Evolutionary conservation across 2,113 vertebrate species (phyloP), one percentile per base, ranked within the genome.

Genomic region (Megalops atlanticus): DNA sequence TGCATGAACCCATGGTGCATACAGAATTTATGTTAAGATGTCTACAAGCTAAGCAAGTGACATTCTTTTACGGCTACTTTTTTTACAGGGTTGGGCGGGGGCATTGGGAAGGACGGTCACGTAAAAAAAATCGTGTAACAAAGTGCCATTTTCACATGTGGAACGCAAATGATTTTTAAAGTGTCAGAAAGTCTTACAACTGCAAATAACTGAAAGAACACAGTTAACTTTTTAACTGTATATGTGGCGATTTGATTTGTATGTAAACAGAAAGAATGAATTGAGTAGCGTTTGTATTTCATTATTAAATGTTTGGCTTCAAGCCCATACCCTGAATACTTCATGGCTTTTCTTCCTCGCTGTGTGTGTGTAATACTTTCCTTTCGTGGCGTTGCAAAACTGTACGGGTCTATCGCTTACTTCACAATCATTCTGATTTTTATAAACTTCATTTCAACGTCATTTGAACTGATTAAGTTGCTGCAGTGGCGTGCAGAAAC

Each of bases 221-320:
- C 43, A 33, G 31, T 71, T 45, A 71, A 45, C 41, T 69, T 54
- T 33, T 39, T 21, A 33, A 33, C 39, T 21, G 38, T 36, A 64
- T 49, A 69, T 76, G 31, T 69, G 38, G 39, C 36, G 76, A 43
- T 33, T 71, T n/a, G 76, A 43, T 33, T 41, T 41, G 12, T 33
- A 49, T 73, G 58, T 80, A 54, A 74, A 39, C 78, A 38, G 47
- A 41, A n/a, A n/a, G 7, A 54, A 47, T 71, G 14, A 54, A 18
- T 33, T 68, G 21, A 71, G 36, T 58, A n/a, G 18, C 27, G 35
- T 71, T 31, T 76, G n/a, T 76, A 31, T 70, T 76, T 69, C 52
- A 45, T 68, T 68, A 45, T 45, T 76, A 81, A 76, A 43, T 76
- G 74, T 76, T 47, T 36, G 41, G 74, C 58, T 76, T 45, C 35